Base-by-base conservation (phyloP, 2,113 vertebrate species). In the Scalopus aquaticus region DNA sequence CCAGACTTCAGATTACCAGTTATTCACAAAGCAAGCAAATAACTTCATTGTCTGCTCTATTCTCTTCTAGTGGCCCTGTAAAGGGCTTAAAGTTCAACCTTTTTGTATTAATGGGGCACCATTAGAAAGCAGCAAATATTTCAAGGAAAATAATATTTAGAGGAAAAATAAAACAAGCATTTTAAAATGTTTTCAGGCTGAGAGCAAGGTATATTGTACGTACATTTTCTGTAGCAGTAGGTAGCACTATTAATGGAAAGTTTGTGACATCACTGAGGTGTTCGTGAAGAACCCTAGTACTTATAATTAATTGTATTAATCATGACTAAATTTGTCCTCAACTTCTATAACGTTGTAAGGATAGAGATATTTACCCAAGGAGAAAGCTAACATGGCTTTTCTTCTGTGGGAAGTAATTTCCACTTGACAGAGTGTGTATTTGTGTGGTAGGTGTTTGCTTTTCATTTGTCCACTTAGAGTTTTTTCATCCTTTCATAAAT, bases 391-490 rank as follows among this genome's bases (percentile, higher is more conserved):
- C 88, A 92, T 81, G 87, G 62, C 70, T 44, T 65, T n/a, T 87
- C 90, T 86, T 88, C 73, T 80, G 58, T 35, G 44, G 1, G 35
- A 76, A 82, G 93, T 79, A 88, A 93, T 96, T 96, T 95, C 94
- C 94, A 73, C 82, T 90, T 93, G 72, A 90, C 82, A 82, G 88
- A 79, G 84, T 86, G 69, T 83, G 89, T 86, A 15, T 95, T 95
- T 64, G 44, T 96, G n/a, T 87, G 93, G 87, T 76, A 69, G 87
- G 44, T 96, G 77, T 96, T 96, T 96, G 95, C 96, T 96, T 96
- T 97, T 97, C 96, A 96, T 96, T 96, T 94, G 60, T 76, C 93
- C 96, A 93, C 94, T 93, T 94, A 85, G 83, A 88, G 56, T 56
- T 87, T 80, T 93, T 90, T 95, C 64, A 87, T 94, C 95, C 94